Evolutionary conservation across 2,797 vertebrate species (phyloP).

Genomic region (Varecia variegata): DNA sequence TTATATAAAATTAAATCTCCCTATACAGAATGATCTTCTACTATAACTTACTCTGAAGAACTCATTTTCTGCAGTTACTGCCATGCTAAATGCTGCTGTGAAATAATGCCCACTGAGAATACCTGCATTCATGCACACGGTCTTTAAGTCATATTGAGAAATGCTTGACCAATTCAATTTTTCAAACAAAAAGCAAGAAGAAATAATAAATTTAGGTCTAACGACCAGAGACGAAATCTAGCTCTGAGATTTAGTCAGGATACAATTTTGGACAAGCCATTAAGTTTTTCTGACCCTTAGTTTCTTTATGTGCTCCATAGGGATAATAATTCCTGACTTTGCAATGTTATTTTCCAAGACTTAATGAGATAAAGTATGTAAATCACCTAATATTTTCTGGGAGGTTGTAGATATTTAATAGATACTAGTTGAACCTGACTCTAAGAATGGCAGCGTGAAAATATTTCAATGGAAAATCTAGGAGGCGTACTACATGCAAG

Average conservation of each 20-base stretch:
- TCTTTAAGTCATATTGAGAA: background rate
- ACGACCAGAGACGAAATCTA: background rate
- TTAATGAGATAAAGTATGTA: background rate
- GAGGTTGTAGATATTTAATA: background rate
- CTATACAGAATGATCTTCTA: constrained; percentile 36
- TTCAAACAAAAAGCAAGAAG: background rate
- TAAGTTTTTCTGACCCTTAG: background rate
- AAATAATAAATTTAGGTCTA: constrained; percentile 27
- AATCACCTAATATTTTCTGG: background rate
- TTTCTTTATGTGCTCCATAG: background rate
- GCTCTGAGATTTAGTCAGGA: background rate
- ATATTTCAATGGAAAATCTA: background rate
- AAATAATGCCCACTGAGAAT: constrained; percentile 35
- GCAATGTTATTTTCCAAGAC: background rate
- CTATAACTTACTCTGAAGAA: constrained; percentile 39
- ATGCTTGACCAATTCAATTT: background rate
- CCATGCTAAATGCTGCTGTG: background rate
- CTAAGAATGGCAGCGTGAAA: background rate
- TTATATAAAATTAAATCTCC: constrained; percentile 57
- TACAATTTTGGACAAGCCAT: background rate
- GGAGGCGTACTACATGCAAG: background rate
- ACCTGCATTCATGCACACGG: background rate
- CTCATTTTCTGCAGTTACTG: background rate
- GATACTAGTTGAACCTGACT: background rate
- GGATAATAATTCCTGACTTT: background rate